These are phyloP conservation scores for Cryptoleucopteryx plumbea DNA, from an alignment of 2,113 vertebrate species.

Conservation along the genomic window DNA sequence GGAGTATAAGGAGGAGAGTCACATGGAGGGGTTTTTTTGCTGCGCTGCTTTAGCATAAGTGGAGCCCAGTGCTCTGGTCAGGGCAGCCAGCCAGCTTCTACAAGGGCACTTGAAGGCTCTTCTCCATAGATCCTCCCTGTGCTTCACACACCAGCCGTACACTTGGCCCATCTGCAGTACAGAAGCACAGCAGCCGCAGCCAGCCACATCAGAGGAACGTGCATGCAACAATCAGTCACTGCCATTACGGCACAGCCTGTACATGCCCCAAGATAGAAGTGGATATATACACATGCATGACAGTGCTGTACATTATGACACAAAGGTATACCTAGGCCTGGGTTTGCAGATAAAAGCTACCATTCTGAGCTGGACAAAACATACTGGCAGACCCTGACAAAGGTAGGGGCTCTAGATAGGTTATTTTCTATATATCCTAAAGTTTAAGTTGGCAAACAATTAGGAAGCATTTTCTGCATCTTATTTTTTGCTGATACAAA, in stretches of 20 bases:
- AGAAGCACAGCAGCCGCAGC: background rate
- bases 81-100: background rate
- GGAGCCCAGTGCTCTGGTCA: background rate
- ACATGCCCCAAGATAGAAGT: rapidly evolving
- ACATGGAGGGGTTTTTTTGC: background rate
- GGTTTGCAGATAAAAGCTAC: background rate
- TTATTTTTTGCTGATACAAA: background rate
- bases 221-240: rapidly evolving
- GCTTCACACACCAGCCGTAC: background rate
- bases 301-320: background rate
- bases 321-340: background rate
- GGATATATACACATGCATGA: background rate
- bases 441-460: background rate
- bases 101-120: background rate
- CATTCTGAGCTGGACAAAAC: background rate
- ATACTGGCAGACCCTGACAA: background rate
- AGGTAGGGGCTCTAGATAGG: background rate
- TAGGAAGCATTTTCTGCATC: background rate
- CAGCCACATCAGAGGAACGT: rapidly evolving
- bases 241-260: background rate
- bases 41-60: background rate
- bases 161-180: background rate
- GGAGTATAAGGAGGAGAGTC: background rate
- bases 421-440: background rate
- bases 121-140: background rate